These are phyloP conservation scores for Sarcophaga peregrina DNA, from an alignment of 1,140 invertebrate species.

Conservation along the genomic window DNA sequence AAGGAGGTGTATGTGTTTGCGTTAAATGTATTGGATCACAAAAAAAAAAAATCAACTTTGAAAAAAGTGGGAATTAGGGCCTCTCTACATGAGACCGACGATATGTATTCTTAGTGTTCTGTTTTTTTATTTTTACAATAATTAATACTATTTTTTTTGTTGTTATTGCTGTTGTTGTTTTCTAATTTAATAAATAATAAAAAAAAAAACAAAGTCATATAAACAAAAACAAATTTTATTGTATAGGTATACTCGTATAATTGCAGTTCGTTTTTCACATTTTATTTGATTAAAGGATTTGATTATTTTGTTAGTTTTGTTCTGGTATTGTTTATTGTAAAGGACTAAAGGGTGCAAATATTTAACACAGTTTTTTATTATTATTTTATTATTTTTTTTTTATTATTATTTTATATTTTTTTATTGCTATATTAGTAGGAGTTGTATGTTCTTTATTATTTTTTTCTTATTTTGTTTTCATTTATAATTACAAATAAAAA, in stretches of 20 bases:
- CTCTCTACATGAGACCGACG: too few relatives aligned
- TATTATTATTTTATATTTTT: background rate
- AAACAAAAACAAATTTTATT: too few relatives aligned
- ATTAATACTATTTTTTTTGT: background rate
- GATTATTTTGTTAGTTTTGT: background rate
- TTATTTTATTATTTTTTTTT: background rate
- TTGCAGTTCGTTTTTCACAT: background rate
- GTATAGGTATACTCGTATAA: background rate
- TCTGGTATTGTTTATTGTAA: too few relatives aligned
- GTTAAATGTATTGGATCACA: too few relatives aligned
- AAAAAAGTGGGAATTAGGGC: too few relatives aligned
- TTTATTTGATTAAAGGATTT: constrained; percentile 21
- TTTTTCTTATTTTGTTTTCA: background rate
- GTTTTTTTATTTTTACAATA: background rate
- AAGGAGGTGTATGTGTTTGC: too few relatives aligned
- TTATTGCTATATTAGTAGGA: constrained; percentile 1
- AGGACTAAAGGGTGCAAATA: background rate
- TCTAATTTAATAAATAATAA: background rate
- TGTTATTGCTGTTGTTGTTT: background rate
- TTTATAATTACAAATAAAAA: background rate
- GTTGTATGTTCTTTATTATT: background rate
- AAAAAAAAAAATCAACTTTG: too few relatives aligned
- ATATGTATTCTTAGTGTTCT: too few relatives aligned
- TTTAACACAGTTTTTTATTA: constrained; percentile 11
- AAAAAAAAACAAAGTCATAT: background rate